Base-by-base conservation (phyloP, 2,888 invertebrate species). In the Ryuthela nishihirai region DNA sequence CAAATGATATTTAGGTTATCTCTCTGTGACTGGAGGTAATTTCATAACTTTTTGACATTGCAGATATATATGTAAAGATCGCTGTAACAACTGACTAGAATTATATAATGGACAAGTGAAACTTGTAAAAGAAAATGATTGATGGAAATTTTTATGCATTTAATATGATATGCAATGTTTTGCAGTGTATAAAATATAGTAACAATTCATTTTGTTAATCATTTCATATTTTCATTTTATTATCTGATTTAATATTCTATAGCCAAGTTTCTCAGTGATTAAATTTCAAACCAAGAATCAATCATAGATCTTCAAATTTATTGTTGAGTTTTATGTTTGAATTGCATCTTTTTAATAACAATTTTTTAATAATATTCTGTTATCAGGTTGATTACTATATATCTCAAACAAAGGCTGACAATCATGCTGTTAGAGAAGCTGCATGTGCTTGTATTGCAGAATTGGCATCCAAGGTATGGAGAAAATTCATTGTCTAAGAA, bases 391-490 rank as follows among this genome's bases (percentile, higher is more conserved):
- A 72, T 2, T 79, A 76, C 67, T 80, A 80, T 66, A 69, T 77
- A 21, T 69, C 71, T 25, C 76, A 78, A 21, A 76, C 78, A 38
- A 70, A 72, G 24, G 77, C 78, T 32, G 77, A 79, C 65, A 80
- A 80, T 69, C 79, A 80, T 69, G 79, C 79, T 41, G 79, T 80
- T 12, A 63, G 76, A n/a, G 80, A 80, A 67, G 79, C 80, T 10
- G 78, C 79, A 1, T 80, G 80, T 72, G 76, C 78, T 2, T 80
- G 79, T 66, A 78, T 80, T 54, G 77, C 79, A 32, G 80, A 80
- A 66, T 71, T 80, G 23, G 79, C 77, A 9, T 70, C 74, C 2
- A 80, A 80, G 71, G 73, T 75, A 60, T 18, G 7, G n/a, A n/a
- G n/a, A n/a, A n/a, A n/a, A n/a, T n/a, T n/a, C n/a, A 5, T 18